phyloP scores from a whole-genome alignment of 2,888 invertebrate genomes.

The Mythimna ferrago region DNA sequence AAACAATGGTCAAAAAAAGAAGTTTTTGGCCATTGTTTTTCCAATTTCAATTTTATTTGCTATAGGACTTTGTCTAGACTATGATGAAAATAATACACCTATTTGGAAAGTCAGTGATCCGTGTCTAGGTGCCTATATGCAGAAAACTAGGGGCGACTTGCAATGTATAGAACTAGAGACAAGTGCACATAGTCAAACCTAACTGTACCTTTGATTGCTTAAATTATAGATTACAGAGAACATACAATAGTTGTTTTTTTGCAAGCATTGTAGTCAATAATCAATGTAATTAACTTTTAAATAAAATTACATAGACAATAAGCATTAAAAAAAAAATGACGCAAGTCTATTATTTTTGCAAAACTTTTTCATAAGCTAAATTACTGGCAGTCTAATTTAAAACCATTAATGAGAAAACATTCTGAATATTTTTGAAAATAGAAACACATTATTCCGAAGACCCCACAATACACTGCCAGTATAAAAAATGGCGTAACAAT shows the following conservation, averaged over 20 bases:
- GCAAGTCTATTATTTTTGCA: neutral
- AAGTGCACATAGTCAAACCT: neutral
- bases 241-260: too few species aligned
- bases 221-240: neutral
- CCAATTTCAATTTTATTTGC: too few species aligned
- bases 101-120: constrained; percentile 29
- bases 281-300: too few species aligned
- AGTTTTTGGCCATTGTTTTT: too few species aligned
- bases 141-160: constrained; percentile 13
- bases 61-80: neutral
- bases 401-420: too few species aligned
- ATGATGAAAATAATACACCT: neutral
- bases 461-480: constrained; percentile 6
- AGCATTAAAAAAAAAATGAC: too few species aligned
- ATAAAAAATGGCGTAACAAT: constrained; percentile 33
- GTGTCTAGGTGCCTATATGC: neutral
- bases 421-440: constrained; percentile 4
- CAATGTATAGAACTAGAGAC: constrained; percentile 21
- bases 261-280: too few species aligned
- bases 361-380: neutral
- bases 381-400: neutral
- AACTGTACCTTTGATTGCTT: too few species aligned
- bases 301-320: too few species aligned
- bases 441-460: constrained; percentile 3
- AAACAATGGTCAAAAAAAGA: too few species aligned